A percentile compares a stretch with the other conserved stretches of the same genome.
These are phyloP conservation scores for Scaptomyza parva DNA, from an alignment of 2,888 invertebrate species.

Conservation along the genomic window DNA sequence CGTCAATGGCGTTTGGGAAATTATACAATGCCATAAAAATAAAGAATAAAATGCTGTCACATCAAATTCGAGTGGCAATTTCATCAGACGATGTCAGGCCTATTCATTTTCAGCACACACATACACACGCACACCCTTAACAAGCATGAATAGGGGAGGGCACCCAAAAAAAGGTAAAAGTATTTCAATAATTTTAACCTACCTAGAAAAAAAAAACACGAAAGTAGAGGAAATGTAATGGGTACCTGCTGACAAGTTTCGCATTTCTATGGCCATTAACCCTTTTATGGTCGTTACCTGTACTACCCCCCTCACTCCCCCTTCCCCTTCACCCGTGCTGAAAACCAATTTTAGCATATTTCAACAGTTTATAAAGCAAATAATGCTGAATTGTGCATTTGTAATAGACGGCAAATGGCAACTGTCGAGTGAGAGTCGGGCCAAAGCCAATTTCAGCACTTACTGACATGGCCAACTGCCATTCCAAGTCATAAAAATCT, in stretches of 20 bases:
- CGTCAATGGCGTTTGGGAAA: constrained; percentile 38
- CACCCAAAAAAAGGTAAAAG: constrained; percentile 44
- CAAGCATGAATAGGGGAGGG: not conserved
- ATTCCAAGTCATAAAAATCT: constrained; percentile 69
- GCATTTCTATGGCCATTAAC: constrained; percentile 77
- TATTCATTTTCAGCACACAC: constrained; percentile 64
- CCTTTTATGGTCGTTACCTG: constrained; percentile 70
- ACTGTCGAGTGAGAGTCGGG: constrained; percentile 34
- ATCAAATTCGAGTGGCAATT: constrained; percentile 77
- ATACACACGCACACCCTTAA: too few relatives aligned
- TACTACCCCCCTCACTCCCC: too few relatives aligned
- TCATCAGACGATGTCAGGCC: constrained; percentile 52
- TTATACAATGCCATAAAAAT: constrained; percentile 68
- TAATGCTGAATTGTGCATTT: constrained; percentile 78
- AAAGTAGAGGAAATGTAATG: constrained; percentile 45
- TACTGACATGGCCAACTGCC: constrained; percentile 48
- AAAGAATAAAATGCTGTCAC: constrained; percentile 74
- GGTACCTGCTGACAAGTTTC: constrained; percentile 74
- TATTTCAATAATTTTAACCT: constrained; percentile 71
- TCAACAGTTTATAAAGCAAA: constrained; percentile 75
- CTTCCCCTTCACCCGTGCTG: too few relatives aligned
- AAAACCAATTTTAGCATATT: constrained; percentile 68
- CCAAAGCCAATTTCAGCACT: constrained; percentile 68
- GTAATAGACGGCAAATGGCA: constrained; percentile 66
- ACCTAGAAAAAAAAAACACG: constrained; percentile 1